Evolutionary conservation across 2,797 vertebrate genomes (phyloP), one percentile per base, ranked within the genome.

Genomic region (Mergus octosetaceus): DNA sequence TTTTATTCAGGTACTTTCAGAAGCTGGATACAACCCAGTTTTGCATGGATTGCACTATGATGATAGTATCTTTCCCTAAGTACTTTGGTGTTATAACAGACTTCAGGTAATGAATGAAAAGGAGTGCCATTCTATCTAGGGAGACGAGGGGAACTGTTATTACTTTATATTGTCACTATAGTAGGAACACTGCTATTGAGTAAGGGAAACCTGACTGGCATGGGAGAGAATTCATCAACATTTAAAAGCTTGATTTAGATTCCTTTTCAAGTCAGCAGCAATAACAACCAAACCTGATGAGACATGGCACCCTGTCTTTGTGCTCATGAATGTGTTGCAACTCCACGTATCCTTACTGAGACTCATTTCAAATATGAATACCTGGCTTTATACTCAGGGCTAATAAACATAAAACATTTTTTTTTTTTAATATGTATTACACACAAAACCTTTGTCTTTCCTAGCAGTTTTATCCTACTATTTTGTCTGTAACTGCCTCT

Each of bases 31-130:
- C 34, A 75, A 65, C 38, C 8, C 21, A 49, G 14, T 8, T 0
- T 78, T 47, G 9, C 5, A 27, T 2, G 13, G 30, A 28, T 78
- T 61, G 6, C 19, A 51, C 0, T 2, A 73, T 14, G 11, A 53
- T 21, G 43, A n/a, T 2, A 11, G 71, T 60, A 32, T 49, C 8
- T 86, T 77, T 60, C 28, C 16, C 9, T 6, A 71, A 74, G 17
- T n/a, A 49, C 0, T 80, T 43, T 34, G n/a, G 5, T 65, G 3
- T 72, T 84, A 27, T 57, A 80, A 41, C 32, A 76, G 21, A 61
- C 21, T 30, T 17, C 10, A 65, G 10, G 9, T 43, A 64, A 21
- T 0, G 2, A 76, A 78, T 21, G 6, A 56, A 64, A 38, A 75
- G 14, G 13, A 47, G 9, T 45, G 5, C 2, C 58, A 43, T 80